Conservation (phyloP, 1,140 invertebrate species). For the Listronotus bonariensis region DNA sequence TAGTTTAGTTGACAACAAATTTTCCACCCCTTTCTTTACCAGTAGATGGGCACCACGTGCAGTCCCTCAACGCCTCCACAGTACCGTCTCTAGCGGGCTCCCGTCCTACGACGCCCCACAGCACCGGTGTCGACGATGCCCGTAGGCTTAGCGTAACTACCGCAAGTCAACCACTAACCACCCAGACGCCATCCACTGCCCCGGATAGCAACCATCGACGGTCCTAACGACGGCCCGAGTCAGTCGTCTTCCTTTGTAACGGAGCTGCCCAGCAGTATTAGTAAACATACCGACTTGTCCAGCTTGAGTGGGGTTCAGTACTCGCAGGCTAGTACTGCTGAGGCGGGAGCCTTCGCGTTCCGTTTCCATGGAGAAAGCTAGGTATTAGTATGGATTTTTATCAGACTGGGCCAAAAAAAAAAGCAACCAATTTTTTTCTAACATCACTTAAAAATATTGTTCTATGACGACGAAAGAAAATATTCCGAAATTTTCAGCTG, state of each 20-base stretch:
- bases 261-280: slow-evolving; percentile 34
- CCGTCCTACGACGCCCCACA: slow-evolving; percentile 84
- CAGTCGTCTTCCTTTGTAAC: slow-evolving; percentile 46
- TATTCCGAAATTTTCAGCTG: no score
- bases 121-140: slow-evolving; percentile 85
- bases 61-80: slow-evolving; percentile 77
- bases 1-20: no score
- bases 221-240: slow-evolving; percentile 26
- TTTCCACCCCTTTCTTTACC: not conserved
- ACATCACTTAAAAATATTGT: no score
- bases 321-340: slow-evolving; percentile 11
- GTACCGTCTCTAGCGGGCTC: slow-evolving; percentile 84
- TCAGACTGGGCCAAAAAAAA: no score
- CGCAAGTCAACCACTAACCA: not conserved
- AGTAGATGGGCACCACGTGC: slow-evolving; percentile 87
- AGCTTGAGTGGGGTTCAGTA: slow-evolving; percentile 15
- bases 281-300: slow-evolving; percentile 28
- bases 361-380: not conserved
- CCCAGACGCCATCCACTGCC: slow-evolving; percentile 2
- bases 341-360: slow-evolving; percentile 15
- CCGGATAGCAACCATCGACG: slow-evolving; percentile 12
- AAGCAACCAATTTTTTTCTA: no score
- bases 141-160: slow-evolving; percentile 23
- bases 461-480: no score
- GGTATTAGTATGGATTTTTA: not conserved